These are phyloP conservation scores for Theocolax elegans DNA, from an alignment of 1,140 invertebrate species.

Conservation along the genomic window DNA sequence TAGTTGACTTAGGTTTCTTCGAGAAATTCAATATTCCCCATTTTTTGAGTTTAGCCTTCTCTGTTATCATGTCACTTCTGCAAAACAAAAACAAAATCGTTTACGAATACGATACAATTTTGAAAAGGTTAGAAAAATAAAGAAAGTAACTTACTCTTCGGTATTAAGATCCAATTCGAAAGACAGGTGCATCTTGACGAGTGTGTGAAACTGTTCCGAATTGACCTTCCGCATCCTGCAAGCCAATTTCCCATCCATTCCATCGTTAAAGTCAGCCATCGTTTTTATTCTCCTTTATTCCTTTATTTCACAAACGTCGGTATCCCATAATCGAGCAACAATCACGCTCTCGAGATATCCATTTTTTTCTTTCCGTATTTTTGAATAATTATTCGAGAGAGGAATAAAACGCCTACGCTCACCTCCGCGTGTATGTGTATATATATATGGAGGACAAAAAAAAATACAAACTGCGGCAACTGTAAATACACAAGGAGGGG, in stretches of 20 bases:
- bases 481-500: slow-evolving; percentile 27
- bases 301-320: no score
- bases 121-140: slow-evolving; percentile 7
- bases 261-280: slow-evolving; percentile 65
- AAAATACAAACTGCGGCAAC: slow-evolving; percentile 30
- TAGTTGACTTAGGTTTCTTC: slow-evolving; percentile 68
- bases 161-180: slow-evolving; percentile 86
- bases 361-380: no score
- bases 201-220: slow-evolving; percentile 85
- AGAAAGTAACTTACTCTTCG: slow-evolving; percentile 77
- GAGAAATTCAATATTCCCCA: slow-evolving; percentile 71
- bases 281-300: no score
- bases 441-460: neutral
- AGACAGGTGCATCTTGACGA: slow-evolving; percentile 92
- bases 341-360: no score
- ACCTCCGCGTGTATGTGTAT: no score
- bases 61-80: slow-evolving; percentile 71
- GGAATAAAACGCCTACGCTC: neutral
- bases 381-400: neutral
- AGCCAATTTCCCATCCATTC: slow-evolving; percentile 66
- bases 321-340: no score
- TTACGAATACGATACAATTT: no score
- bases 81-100: slow-evolving; percentile 43
- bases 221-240: slow-evolving; percentile 78
- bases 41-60: slow-evolving; percentile 75